Evolutionary conservation across 2,797 vertebrate genomes (phyloP), one percentile per base, ranked within the genome.

Genomic region (Sebastes kiyomatsui): DNA sequence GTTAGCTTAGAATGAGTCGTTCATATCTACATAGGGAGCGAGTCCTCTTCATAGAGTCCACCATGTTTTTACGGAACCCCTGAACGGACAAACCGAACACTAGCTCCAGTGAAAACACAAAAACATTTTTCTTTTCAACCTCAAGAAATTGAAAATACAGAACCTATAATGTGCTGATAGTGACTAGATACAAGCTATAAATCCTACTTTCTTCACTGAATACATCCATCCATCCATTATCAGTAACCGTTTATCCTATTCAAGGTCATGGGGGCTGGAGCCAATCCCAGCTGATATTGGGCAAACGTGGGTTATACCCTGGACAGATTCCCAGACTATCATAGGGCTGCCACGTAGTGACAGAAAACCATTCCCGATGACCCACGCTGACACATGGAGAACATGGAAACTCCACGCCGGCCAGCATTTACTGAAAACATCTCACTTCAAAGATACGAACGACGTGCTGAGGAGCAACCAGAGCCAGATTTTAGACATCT

Each of bases 401-500:
- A 38, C 35, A 66, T 42, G n/a, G 32, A 22, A 64, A 25, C 35
- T 46, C 16, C 7, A 66, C 0, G 23, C 62, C 25, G 7, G 33
- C 62, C 35, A 27, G 62, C 35, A 23, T 5, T 66, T 20, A 11
- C 22, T 12, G 38, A 35, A 82, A 61, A 56, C 23, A n/a, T 67
- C 80, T 56, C 7, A 77, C 54, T 79, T 81, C 58, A 81, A 82
- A 73, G 59, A 38, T 30, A 65, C 0, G 2, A 52, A 72, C 46
- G 64, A 58, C 4, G 1, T 59, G 80, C 64, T 72, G 64, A 76
- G 62, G 80, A 62, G 54, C 64, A 79, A 67, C 32, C 67, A 79
- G 38, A 89, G 64, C 72, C 82, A 84, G 72, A 86, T 82, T 85
- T 80, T 56, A 58, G 23, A 77, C 67, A 75, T 77, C 32, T 60